A percentile compares a stretch with the other conserved stretches of the same genome.
These are phyloP conservation scores for Pholis gunnellus DNA, from an alignment of 2,113 vertebrate genomes.

Conservation along the genomic window DNA sequence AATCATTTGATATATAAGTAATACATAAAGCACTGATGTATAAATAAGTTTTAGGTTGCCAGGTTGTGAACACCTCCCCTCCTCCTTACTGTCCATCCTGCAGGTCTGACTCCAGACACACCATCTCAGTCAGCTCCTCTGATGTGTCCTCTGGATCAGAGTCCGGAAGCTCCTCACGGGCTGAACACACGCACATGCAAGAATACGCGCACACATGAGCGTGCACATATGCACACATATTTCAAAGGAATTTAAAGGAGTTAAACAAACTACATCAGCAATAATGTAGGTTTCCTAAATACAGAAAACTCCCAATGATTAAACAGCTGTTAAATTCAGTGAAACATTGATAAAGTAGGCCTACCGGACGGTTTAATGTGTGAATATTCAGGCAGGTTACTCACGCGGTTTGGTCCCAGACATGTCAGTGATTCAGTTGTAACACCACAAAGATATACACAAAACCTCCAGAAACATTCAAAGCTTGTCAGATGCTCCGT, in stretches of 20 bases:
- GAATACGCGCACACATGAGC: not conserved
- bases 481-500: conserved; percentile 19
- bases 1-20: not conserved
- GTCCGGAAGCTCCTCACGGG: conserved; percentile 36
- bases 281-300: not conserved
- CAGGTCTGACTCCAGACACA: conserved; percentile 86
- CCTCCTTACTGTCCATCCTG: conserved; percentile 88
- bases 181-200: conserved; percentile 38
- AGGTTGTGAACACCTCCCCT: conserved; percentile 3
- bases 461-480: conserved; percentile 44
- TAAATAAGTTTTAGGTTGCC: not conserved
- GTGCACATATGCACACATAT: not conserved
- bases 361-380: not conserved
- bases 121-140: conserved; percentile 75
- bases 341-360: not conserved
- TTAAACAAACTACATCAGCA: not conserved
- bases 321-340: not conserved
- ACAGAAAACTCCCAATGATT: not conserved
- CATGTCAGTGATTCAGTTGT: conserved; percentile 61
- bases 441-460: conserved; percentile 30
- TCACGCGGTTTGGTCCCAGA: conserved; percentile 69
- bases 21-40: not conserved
- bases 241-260: not conserved
- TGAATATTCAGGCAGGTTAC: conserved; percentile 25
- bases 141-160: conserved; percentile 66